A percentile compares a stretch with the other conserved stretches of the same genome.
These are phyloP conservation scores for Tenthredo amoena DNA, from an alignment of 2,888 invertebrate species.

Conservation along the genomic window DNA sequence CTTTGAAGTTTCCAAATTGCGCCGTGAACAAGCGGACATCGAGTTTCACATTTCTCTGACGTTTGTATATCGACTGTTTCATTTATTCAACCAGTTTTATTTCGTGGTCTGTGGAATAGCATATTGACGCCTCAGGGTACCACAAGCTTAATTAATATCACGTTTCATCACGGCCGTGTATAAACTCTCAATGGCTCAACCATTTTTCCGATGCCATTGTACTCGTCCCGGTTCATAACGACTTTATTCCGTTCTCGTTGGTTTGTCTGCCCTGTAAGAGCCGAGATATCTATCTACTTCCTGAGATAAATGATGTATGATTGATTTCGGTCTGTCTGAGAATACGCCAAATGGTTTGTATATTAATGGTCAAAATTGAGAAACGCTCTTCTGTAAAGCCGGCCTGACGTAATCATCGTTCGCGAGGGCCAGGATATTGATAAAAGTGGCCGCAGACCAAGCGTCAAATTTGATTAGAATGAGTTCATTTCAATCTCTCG, in stretches of 20 bases:
- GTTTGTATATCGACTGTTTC: constrained; percentile 22
- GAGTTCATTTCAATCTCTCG: neutral
- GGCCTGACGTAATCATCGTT: neutral
- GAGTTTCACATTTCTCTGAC: constrained; percentile 26
- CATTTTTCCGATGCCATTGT: constrained; percentile 38
- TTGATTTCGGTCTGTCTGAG: neutral
- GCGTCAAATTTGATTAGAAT: neutral
- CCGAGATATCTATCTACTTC: neutral
- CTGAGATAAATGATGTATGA: constrained; percentile 19
- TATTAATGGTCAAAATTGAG: neutral
- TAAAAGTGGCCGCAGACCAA: neutral
- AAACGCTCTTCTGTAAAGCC: neutral
- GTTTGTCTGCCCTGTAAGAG: neutral
- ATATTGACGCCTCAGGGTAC: constrained; percentile 43
- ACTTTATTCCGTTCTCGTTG: constrained; percentile 45
- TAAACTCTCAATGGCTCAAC: constrained; percentile 32
- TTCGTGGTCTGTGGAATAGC: constrained; percentile 30
- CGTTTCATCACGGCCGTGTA: constrained; percentile 30
- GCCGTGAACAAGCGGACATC: neutral
- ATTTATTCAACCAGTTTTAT: constrained; percentile 37
- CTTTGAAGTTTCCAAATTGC: neutral
- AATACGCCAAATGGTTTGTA: neutral
- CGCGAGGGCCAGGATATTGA: neutral
- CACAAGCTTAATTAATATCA: constrained; percentile 41
- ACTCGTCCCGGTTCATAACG: constrained; percentile 28